Percentiles rank a stretch among this genome's conserved stretches.
Conservation (phyloP, 2,113 vertebrate genomes). For the Chaetops frenatus region DNA sequence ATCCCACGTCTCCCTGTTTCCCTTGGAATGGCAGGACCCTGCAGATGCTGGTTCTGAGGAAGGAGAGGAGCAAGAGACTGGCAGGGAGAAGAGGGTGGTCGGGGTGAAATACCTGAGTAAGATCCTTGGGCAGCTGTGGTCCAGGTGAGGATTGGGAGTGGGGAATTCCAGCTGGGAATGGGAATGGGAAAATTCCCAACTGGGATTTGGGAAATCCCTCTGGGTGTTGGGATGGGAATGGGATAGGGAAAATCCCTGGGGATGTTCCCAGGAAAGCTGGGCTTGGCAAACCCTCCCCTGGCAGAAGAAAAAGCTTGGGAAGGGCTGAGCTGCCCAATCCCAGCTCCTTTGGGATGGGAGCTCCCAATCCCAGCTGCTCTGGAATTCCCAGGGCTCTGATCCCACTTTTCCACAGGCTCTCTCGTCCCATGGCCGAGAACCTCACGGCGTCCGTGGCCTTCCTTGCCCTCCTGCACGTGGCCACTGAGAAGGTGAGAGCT, state of each 20-base stretch:
- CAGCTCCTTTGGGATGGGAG: not conserved
- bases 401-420: conserved; percentile 71
- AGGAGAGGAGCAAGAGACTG: no score
- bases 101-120: conserved; percentile 53
- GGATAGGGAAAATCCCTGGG: not conserved
- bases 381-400: not conserved
- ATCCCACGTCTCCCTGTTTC: no score
- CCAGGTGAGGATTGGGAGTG: not conserved
- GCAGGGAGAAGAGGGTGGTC: not conserved
- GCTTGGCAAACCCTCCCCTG: not conserved
- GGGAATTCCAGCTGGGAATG: no score
- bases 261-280: not conserved
- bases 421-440: conserved; percentile 82
- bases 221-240: no score
- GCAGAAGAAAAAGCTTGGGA: not conserved
- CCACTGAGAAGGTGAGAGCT: conserved; percentile 88
- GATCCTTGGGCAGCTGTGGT: conserved; percentile 50
- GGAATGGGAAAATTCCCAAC: not conserved
- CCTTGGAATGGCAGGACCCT: not conserved
- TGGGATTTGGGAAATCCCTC: not conserved
- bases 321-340: not conserved
- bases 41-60: not conserved
- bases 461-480: conserved; percentile 86
- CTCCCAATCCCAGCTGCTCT: no score
- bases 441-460: conserved; percentile 89